phyloP scores from a whole-genome alignment of 64 coral and sea anemone genomes.

The Actinia equina region DNA sequence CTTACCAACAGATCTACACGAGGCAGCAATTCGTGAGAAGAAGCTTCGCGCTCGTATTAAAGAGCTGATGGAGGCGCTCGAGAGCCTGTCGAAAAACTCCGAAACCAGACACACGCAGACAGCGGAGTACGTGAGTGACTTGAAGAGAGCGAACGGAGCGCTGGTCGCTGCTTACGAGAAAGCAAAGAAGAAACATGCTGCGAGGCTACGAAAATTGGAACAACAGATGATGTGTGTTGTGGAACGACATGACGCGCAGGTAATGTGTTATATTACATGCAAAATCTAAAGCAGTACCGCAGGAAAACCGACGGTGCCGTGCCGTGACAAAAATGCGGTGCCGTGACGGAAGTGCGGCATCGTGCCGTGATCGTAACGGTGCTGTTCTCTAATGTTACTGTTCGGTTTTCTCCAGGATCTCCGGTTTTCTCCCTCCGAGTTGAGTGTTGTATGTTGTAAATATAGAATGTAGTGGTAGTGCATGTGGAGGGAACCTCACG shows the following conservation, averaged over 20 bases:
- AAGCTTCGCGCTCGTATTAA: conserved; percentile 84
- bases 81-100: conserved; percentile 84
- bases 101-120: conserved; percentile 89
- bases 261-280: neutral
- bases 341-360: too few relatives aligned
- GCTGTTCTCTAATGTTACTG: too few relatives aligned
- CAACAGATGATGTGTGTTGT: conserved; percentile 95
- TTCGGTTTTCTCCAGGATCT: too few relatives aligned
- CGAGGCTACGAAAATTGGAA: conserved; percentile 82
- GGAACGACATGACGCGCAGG: conserved; percentile 96
- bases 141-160: conserved; percentile 92
- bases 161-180: conserved; percentile 97
- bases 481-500: too few relatives aligned
- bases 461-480: too few relatives aligned
- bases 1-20: conserved; percentile 70
- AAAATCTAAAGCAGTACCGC: too few relatives aligned
- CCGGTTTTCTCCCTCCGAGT: too few relatives aligned
- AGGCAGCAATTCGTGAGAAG: conserved; percentile 80
- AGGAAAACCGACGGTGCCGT: too few relatives aligned
- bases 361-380: too few relatives aligned
- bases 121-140: conserved; percentile 92
- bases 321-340: too few relatives aligned
- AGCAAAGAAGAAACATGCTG: conserved; percentile 91
- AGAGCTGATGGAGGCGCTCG: conserved; percentile 84
- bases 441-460: too few relatives aligned